Percentiles rank a stretch among this genome's conserved stretches.
Conservation (phyloP, 1,140 invertebrate species). For the Cheumatopsyche charites region DNA sequence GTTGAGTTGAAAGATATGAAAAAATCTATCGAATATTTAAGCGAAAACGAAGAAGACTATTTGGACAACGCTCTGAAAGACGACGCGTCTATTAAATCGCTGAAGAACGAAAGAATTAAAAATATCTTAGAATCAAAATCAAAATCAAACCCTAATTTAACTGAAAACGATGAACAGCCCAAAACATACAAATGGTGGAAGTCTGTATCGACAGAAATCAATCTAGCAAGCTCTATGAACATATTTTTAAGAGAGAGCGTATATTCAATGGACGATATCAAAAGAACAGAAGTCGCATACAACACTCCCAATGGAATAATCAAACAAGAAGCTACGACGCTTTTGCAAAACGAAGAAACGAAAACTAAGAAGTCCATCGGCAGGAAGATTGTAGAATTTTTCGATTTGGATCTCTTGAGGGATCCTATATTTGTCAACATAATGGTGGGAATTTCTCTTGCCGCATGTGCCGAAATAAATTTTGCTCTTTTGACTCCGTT, state of each 20-base stretch:
- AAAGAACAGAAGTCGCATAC: background rate
- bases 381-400: slow-evolving; percentile 54
- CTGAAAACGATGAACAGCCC: background rate
- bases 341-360: background rate
- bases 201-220: slow-evolving; percentile 37
- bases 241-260: slow-evolving; percentile 29
- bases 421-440: slow-evolving; percentile 68
- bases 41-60: slow-evolving; percentile 45
- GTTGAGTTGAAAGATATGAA: slow-evolving; percentile 40
- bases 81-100: slow-evolving; percentile 19
- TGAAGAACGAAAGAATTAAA: background rate
- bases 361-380: slow-evolving; percentile 17
- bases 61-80: slow-evolving; percentile 21
- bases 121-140: background rate
- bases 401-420: slow-evolving; percentile 63
- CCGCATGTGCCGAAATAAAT: slow-evolving; percentile 72
- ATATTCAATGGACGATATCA: background rate
- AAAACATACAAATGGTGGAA: slow-evolving; percentile 40
- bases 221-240: slow-evolving; percentile 42
- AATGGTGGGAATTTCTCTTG: slow-evolving; percentile 70
- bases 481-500: slow-evolving; percentile 71
- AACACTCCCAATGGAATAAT: background rate
- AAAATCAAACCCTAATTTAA: slow-evolving; percentile 8
- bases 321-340: background rate
- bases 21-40: slow-evolving; percentile 38